Evolutionary conservation across 2,888 invertebrate species (phyloP).

Genomic region (Parascotia fuliginaria): DNA sequence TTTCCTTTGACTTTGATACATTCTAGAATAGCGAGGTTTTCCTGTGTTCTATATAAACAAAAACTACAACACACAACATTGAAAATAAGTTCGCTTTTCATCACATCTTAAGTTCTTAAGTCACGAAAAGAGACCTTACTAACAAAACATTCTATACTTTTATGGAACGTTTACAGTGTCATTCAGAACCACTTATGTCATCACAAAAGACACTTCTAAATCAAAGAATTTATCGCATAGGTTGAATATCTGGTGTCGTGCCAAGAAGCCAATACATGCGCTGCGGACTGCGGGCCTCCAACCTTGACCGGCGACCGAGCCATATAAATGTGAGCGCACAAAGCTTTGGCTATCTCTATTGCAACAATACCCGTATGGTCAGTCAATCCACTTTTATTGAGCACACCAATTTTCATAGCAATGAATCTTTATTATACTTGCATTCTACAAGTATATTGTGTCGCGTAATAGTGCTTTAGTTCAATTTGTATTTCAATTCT

Average conservation of each 20-base stretch:
- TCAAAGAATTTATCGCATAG: conserved; percentile 41
- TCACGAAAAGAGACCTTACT: conserved; percentile 16
- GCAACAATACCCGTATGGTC: conserved; percentile 37
- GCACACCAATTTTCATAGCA: conserved; percentile 23
- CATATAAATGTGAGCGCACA: conserved; percentile 60
- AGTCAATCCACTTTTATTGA: conserved; percentile 25
- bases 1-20: conserved; percentile 24
- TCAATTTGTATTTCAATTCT: conserved; percentile 15
- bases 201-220: conserved; percentile 19
- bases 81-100: conserved; percentile 15
- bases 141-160: conserved; percentile 3
- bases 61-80: conserved; percentile 18
- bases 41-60: conserved; percentile 28
- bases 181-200: conserved; percentile 20
- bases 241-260: conserved; percentile 63
- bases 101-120: conserved; percentile 25
- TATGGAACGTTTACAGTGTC: conserved; percentile 17
- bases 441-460: conserved; percentile 10
- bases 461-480: conserved; percentile 6
- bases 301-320: conserved; percentile 76
- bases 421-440: conserved; percentile 14
- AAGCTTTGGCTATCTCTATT: conserved; percentile 51
- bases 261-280: conserved; percentile 65
- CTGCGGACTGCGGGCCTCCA: conserved; percentile 74
- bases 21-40: conserved; percentile 13